phyloP scores from a whole-genome alignment of 2,888 invertebrate species.

The Meteorus cinctellus region DNA sequence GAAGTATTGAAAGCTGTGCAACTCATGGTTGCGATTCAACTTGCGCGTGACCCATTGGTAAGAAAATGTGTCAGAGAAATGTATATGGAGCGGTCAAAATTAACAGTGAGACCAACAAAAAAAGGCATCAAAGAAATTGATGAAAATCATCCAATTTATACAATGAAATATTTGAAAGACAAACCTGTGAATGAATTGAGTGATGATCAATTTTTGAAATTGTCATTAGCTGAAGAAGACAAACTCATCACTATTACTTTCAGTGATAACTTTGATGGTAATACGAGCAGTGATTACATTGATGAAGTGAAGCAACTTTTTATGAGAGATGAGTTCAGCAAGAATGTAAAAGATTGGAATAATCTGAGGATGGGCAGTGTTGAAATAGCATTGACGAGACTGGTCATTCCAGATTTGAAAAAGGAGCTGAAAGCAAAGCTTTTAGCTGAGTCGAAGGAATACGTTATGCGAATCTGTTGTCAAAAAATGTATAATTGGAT shows the following conservation, averaged over 20 bases:
- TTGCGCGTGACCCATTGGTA: conserved; percentile 93
- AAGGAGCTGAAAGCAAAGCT: conserved; percentile 88
- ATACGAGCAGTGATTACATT: conserved; percentile 84
- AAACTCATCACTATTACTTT: conserved; percentile 84
- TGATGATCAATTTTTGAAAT: conserved; percentile 92
- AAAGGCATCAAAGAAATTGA: conserved; percentile 96
- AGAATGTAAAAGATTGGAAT: conserved; percentile 97
- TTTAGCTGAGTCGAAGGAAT: conserved; percentile 90
- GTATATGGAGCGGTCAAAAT: conserved; percentile 89
- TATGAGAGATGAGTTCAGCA: conserved; percentile 94
- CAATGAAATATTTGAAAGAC: conserved; percentile 91
- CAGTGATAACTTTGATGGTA: conserved; percentile 85
- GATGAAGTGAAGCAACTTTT: conserved; percentile 93
- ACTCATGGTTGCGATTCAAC: conserved; percentile 95
- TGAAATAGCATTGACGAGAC: conserved; percentile 88
- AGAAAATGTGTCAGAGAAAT: conserved; percentile 89
- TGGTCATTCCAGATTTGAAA: conserved; percentile 91
- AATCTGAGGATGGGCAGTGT: conserved; percentile 89
- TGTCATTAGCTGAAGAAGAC: conserved; percentile 87
- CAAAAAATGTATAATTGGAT: conserved; percentile 93
- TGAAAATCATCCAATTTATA: conserved; percentile 91
- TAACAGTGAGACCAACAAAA: conserved; percentile 88
- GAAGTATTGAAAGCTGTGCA: conserved; percentile 93
- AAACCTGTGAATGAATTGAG: conserved; percentile 93
- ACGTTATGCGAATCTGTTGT: conserved; percentile 87